Evolutionary conservation across 2,888 invertebrate species (phyloP).

Genomic region (Sphecodes monilicornis): DNA sequence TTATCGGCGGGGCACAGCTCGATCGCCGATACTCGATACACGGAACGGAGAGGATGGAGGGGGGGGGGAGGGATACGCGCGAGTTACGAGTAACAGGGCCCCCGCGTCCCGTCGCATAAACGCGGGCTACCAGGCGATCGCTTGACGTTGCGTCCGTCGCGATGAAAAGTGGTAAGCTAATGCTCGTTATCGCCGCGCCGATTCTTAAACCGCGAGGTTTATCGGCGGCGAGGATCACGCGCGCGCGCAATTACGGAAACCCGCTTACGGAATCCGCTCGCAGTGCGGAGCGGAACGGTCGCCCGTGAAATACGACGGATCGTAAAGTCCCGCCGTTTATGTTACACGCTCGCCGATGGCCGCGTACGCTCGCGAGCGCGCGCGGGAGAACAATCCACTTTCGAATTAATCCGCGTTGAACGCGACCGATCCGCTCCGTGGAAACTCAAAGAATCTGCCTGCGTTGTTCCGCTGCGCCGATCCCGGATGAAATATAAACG

Average conservation of each 20-base stretch:
- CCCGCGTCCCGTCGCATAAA: slow-evolving; percentile 11
- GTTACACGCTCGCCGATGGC: slow-evolving; percentile 54
- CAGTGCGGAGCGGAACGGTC: neutral
- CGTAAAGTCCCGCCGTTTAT: slow-evolving; percentile 67
- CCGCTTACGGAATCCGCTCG: slow-evolving; percentile 18
- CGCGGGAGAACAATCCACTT: slow-evolving; percentile 61
- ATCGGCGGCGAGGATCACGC: slow-evolving; percentile 36
- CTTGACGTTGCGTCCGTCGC: slow-evolving; percentile 50
- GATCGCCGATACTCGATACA: slow-evolving; percentile 39
- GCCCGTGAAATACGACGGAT: slow-evolving; percentile 63
- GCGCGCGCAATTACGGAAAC: slow-evolving; percentile 55
- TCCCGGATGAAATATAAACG: neutral
- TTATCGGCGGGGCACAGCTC: slow-evolving; percentile 15
- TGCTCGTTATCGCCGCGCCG: slow-evolving; percentile 57
- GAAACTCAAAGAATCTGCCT: neutral
- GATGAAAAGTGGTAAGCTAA: slow-evolving; percentile 61
- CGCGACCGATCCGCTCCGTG: neutral
- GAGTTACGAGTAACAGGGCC: slow-evolving; percentile 54
- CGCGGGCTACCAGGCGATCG: slow-evolving; percentile 47
- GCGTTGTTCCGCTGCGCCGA: slow-evolving; percentile 38
- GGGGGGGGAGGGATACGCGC: neutral
- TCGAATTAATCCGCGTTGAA: slow-evolving; percentile 62
- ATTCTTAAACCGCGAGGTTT: slow-evolving; percentile 68
- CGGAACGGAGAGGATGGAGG: slow-evolving; percentile 7
- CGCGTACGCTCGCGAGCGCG: slow-evolving; percentile 27